These are phyloP conservation scores for Caranx ignobilis DNA, from an alignment of 2,113 vertebrate genomes.

Conservation along the genomic window DNA sequence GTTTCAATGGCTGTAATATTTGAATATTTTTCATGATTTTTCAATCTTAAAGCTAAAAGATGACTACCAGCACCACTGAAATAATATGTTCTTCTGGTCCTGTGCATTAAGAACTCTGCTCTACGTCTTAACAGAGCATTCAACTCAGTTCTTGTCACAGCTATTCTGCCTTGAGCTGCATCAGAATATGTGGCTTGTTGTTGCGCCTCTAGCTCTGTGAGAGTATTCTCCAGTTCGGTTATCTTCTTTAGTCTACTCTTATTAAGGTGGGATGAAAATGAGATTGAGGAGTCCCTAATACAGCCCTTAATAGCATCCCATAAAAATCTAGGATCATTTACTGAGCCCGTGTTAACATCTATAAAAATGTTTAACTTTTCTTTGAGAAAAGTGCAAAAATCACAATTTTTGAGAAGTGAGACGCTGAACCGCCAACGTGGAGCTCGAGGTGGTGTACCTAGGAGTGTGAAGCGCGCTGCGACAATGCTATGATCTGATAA, in stretches of 20 bases:
- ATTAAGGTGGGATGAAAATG: conserved; percentile 8
- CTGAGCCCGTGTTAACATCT: conserved; percentile 2
- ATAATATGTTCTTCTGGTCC: neutral
- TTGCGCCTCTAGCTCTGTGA: conserved; percentile 5
- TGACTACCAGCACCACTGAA: neutral
- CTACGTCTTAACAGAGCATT: conserved; percentile 6
- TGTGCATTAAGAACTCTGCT: conserved; percentile 21
- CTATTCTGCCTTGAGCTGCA: conserved; percentile 5
- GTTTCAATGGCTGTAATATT: conserved; percentile 11
- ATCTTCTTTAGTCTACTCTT: conserved; percentile 18
- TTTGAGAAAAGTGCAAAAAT: conserved; percentile 1
- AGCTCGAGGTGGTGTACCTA: too few species aligned
- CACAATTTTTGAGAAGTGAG: too few species aligned
- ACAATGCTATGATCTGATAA: too few species aligned
- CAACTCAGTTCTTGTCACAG: neutral
- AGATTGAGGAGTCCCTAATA: conserved; percentile 14
- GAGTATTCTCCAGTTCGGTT: conserved; percentile 13
- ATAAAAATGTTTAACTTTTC: conserved; percentile 5
- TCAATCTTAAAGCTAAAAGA: neutral
- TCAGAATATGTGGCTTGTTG: conserved; percentile 5
- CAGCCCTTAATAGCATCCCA: too few species aligned
- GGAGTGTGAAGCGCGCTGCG: too few species aligned
- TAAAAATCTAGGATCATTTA: too few species aligned
- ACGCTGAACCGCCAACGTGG: too few species aligned
- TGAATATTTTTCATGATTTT: conserved; percentile 7